These are phyloP conservation scores for Heliconius congener DNA, from an alignment of 1,140 invertebrate genomes.

Conservation along the genomic window DNA sequence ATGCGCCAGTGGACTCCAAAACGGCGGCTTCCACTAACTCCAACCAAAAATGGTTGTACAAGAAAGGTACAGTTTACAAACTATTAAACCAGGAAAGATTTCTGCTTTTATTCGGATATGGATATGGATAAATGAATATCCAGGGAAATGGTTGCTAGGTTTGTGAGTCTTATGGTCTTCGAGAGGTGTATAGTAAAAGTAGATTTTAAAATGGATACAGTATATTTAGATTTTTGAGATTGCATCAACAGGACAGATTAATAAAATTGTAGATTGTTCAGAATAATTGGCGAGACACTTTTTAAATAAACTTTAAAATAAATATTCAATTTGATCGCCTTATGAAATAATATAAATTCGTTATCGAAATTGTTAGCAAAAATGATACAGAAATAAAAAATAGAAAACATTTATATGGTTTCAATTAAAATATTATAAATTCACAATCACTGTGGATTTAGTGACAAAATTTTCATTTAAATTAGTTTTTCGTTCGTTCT, in stretches of 20 bases:
- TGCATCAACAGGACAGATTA: background rate
- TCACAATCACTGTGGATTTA: background rate
- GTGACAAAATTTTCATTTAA: background rate
- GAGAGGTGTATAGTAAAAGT: background rate
- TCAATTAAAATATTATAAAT: background rate
- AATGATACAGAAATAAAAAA: background rate
- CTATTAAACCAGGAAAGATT: slow-evolving; percentile 43
- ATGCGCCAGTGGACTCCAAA: slow-evolving; percentile 73
- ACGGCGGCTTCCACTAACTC: slow-evolving; percentile 67
- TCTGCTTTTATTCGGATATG: slow-evolving; percentile 26
- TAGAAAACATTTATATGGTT: background rate
- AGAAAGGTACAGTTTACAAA: slow-evolving; percentile 43
- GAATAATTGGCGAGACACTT: background rate
- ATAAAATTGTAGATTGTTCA: background rate
- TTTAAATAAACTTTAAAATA: too few species aligned
- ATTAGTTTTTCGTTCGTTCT: background rate
- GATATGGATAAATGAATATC: slow-evolving; percentile 25
- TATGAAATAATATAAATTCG: too few species aligned
- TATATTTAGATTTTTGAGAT: background rate
- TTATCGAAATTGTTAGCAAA: too few species aligned
- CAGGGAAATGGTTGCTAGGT: background rate
- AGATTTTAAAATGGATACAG: background rate
- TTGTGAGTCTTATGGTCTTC: background rate
- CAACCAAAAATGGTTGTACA: slow-evolving; percentile 39
- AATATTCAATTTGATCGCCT: too few species aligned